These are phyloP conservation scores for Adelphocoris suturalis DNA, from an alignment of 2,888 invertebrate species.

Conservation along the genomic window DNA sequence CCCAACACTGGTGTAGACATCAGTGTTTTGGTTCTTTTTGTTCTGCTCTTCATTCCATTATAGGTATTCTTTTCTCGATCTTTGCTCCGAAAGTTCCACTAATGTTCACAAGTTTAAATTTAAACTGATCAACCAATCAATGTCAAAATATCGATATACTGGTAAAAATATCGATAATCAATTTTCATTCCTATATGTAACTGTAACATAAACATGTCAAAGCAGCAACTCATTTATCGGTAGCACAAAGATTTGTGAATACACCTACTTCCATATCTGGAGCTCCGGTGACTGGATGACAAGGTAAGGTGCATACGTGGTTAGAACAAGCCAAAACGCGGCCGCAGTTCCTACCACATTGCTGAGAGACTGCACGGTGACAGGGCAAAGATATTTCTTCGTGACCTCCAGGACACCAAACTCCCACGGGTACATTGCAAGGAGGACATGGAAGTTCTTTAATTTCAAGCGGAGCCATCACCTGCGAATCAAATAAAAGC, in stretches of 20 bases:
- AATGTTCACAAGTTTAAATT: too few relatives aligned
- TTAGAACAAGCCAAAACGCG: constrained; percentile 86
- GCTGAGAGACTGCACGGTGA: constrained; percentile 84
- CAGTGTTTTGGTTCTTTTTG: too few relatives aligned
- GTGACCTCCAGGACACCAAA: constrained; percentile 87
- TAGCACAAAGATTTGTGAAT: neutral
- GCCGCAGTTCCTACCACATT: constrained; percentile 90
- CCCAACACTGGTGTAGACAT: too few relatives aligned
- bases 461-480: constrained; percentile 79
- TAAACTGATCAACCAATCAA: too few relatives aligned
- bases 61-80: too few relatives aligned
- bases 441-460: constrained; percentile 85
- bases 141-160: too few relatives aligned
- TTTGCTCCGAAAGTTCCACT: too few relatives aligned
- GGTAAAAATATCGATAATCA: too few relatives aligned
- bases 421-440: constrained; percentile 85
- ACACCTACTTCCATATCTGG: constrained; percentile 70
- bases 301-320: constrained; percentile 86
- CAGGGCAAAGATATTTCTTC: constrained; percentile 85
- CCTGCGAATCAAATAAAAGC: constrained; percentile 75
- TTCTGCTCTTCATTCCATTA: too few relatives aligned
- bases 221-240: neutral
- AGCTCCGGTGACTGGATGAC: constrained; percentile 84
- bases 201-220: too few relatives aligned
- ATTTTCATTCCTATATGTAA: too few relatives aligned